Conservation (phyloP, 2,888 invertebrate genomes). For the Unio delphinus region DNA sequence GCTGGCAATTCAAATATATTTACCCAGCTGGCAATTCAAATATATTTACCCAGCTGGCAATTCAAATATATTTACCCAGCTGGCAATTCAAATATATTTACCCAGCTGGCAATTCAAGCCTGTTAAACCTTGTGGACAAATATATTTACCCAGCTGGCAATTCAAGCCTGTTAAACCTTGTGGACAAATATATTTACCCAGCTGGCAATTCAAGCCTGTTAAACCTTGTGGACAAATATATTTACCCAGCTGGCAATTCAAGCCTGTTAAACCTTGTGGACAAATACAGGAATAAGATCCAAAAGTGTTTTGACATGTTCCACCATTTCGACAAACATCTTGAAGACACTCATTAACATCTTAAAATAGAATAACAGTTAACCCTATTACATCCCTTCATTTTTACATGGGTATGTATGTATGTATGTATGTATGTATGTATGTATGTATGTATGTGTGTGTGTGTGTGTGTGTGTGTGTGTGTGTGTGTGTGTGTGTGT, state of each 20-base stretch:
- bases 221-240: slow-evolving; percentile 17
- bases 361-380: slow-evolving; percentile 10
- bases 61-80: no score
- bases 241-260: slow-evolving; percentile 31
- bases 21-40: slow-evolving; percentile 31
- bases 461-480: no score
- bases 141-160: slow-evolving; percentile 26
- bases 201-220: slow-evolving; percentile 32
- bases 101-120: slow-evolving; percentile 32
- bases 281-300: slow-evolving; percentile 33
- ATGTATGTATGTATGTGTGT: no score
- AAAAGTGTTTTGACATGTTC: slow-evolving; percentile 26
- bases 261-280: slow-evolving; percentile 30
- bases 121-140: slow-evolving; percentile 29
- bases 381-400: not conserved
- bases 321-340: slow-evolving; percentile 32
- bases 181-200: slow-evolving; percentile 25
- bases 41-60: no score
- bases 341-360: slow-evolving; percentile 33
- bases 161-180: slow-evolving; percentile 32
- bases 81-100: slow-evolving; percentile 35
- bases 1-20: slow-evolving; percentile 32
- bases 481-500: no score
- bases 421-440: no score
- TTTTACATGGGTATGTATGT: not conserved